These are phyloP conservation scores for Drosophila neocordata DNA, from an alignment of 1,140 invertebrate genomes.

Conservation along the genomic window DNA sequence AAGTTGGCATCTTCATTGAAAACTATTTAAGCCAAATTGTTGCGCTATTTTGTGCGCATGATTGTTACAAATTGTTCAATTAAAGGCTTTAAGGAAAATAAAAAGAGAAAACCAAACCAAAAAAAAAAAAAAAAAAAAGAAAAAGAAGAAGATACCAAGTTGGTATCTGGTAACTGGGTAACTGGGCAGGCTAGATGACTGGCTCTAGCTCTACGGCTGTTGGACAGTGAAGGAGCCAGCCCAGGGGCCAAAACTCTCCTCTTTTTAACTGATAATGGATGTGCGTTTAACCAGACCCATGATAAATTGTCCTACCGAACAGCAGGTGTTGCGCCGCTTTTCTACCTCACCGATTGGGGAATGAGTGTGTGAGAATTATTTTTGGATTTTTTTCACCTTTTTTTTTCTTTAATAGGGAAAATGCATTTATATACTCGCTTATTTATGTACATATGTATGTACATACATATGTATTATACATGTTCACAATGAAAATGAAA, in stretches of 20 bases:
- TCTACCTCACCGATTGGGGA: slow-evolving; percentile 28
- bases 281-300: slow-evolving; percentile 75
- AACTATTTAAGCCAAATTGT: slow-evolving; percentile 81
- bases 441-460: slow-evolving; percentile 39
- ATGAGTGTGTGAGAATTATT: slow-evolving; percentile 64
- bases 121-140: slow-evolving; percentile 28
- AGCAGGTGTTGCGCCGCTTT: slow-evolving; percentile 67
- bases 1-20: slow-evolving; percentile 69
- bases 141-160: not conserved
- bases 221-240: slow-evolving; percentile 14
- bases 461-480: too few species aligned
- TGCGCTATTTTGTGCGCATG: slow-evolving; percentile 79
- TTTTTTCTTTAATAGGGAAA: slow-evolving; percentile 10
- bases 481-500: slow-evolving; percentile 28
- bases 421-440: slow-evolving; percentile 51
- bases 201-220: not conserved
- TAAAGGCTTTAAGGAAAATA: slow-evolving; percentile 67
- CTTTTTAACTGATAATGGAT: slow-evolving; percentile 62
- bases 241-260: slow-evolving; percentile 29
- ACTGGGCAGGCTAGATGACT: not conserved
- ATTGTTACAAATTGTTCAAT: slow-evolving; percentile 82
- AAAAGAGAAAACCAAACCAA: not conserved
- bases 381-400: slow-evolving; percentile 27
- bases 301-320: slow-evolving; percentile 67
- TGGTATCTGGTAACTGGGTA: not conserved